phyloP scores from a whole-genome alignment of 1,140 invertebrate genomes.

The Drosophila teissieri region DNA sequence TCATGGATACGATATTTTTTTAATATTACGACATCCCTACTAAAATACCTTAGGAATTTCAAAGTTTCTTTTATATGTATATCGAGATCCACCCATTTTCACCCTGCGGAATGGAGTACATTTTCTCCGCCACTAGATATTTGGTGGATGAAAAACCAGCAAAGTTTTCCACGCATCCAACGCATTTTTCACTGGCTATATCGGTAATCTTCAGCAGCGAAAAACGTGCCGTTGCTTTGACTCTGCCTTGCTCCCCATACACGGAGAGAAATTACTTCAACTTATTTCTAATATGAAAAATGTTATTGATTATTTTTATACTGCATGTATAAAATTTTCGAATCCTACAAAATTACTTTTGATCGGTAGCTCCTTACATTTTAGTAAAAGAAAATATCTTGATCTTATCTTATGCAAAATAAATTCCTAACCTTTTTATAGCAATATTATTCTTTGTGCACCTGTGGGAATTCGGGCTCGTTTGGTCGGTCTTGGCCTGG shows the following conservation, averaged over 20 bases:
- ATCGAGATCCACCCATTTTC: neutral
- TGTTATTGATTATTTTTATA: no score
- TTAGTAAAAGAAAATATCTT: no score
- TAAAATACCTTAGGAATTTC: conserved; percentile 8
- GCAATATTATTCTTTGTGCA: conserved; percentile 4
- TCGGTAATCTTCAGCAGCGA: conserved; percentile 70
- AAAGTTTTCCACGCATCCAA: conserved; percentile 74
- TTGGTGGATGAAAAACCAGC: conserved; percentile 44
- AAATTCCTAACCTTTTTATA: no score
- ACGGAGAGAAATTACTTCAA: conserved; percentile 4
- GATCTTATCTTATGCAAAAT: no score
- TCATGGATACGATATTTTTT: no score
- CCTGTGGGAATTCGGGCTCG: conserved; percentile 23
- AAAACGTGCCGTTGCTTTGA: conserved; percentile 38
- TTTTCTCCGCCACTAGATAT: conserved; percentile 53
- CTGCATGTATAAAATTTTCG: no score
- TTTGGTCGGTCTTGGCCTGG: conserved; percentile 49
- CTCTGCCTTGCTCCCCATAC: conserved; percentile 9
- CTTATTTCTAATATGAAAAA: neutral
- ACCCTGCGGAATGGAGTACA: conserved; percentile 18
- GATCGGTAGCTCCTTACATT: no score
- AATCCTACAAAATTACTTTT: no score
- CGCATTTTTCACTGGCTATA: conserved; percentile 76
- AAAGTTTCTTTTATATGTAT: conserved; percentile 1
- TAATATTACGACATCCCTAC: no score